These are phyloP conservation scores for Adela reaumurella DNA, from an alignment of 2,888 invertebrate genomes.

Conservation along the genomic window DNA sequence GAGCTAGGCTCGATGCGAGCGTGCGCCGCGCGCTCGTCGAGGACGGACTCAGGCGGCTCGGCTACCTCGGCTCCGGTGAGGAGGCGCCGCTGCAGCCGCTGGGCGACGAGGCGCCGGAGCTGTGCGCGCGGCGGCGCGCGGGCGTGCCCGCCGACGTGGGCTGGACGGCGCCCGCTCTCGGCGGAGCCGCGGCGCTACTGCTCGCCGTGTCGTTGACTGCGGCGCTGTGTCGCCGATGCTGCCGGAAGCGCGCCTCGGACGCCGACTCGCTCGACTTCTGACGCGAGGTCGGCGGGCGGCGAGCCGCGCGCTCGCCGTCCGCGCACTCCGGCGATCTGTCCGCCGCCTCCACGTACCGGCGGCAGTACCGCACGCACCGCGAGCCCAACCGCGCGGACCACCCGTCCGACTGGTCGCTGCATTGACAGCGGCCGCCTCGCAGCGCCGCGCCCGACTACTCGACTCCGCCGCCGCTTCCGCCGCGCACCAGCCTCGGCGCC, in stretches of 20 bases:
- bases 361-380: constrained; percentile 7
- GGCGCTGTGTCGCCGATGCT: constrained; percentile 59
- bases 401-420: constrained; percentile 49
- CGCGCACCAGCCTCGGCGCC: too few species aligned
- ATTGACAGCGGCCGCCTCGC: constrained; percentile 52
- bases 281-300: constrained; percentile 55
- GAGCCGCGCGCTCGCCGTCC: constrained; percentile 38
- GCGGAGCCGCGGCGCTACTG: constrained; percentile 56
- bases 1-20: constrained; percentile 24
- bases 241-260: constrained; percentile 56
- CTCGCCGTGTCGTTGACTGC: constrained; percentile 55
- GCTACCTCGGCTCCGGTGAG: constrained; percentile 46
- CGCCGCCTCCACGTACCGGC: constrained; percentile 10
- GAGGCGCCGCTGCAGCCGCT: constrained; percentile 47
- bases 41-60: constrained; percentile 58
- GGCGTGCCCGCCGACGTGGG: constrained; percentile 48
- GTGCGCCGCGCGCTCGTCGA: constrained; percentile 56
- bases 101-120: constrained; percentile 74
- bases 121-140: constrained; percentile 55
- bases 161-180: constrained; percentile 62
- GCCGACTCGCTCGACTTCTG: constrained; percentile 62
- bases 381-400: constrained; percentile 32
- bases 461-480: too few species aligned
- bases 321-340: constrained; percentile 9
- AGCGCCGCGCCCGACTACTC: too few species aligned